phyloP scores from a whole-genome alignment of 2,888 invertebrate species.

The Nomada lathburiana region DNA sequence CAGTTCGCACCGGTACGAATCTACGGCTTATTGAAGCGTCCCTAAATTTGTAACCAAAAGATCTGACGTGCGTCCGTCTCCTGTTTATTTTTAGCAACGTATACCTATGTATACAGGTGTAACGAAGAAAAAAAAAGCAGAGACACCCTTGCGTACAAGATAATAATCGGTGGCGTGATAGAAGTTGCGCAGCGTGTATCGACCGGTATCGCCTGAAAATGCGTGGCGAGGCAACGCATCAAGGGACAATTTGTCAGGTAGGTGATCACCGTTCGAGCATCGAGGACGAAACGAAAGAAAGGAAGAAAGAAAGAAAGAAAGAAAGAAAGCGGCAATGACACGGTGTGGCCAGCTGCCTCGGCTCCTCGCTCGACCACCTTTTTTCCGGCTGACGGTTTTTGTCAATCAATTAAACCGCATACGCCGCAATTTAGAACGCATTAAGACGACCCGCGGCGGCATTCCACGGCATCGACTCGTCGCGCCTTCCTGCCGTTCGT shows the following conservation, averaged over 20 bases:
- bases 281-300: constrained; percentile 24
- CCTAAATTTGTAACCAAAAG: too few species aligned
- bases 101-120: too few species aligned
- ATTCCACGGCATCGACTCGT: constrained; percentile 67
- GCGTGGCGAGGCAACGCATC: constrained; percentile 47
- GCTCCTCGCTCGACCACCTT: constrained; percentile 42
- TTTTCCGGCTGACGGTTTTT: constrained; percentile 71
- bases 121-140: too few species aligned
- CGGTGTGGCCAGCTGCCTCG: constrained; percentile 36
- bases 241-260: constrained; percentile 74
- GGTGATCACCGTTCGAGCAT: constrained; percentile 42
- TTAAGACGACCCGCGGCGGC: constrained; percentile 69
- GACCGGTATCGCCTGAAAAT: background rate
- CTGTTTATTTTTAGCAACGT: too few species aligned
- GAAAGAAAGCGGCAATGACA: constrained; percentile 62
- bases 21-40: background rate
- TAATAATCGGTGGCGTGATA: background rate
- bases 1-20: background rate
- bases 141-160: too few species aligned
- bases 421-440: constrained; percentile 77
- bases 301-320: background rate
- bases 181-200: background rate
- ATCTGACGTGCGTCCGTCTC: too few species aligned
- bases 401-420: constrained; percentile 77
- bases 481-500: background rate